Conservation (phyloP, 2,888 invertebrate genomes). For the Cephus pygmeus region DNA sequence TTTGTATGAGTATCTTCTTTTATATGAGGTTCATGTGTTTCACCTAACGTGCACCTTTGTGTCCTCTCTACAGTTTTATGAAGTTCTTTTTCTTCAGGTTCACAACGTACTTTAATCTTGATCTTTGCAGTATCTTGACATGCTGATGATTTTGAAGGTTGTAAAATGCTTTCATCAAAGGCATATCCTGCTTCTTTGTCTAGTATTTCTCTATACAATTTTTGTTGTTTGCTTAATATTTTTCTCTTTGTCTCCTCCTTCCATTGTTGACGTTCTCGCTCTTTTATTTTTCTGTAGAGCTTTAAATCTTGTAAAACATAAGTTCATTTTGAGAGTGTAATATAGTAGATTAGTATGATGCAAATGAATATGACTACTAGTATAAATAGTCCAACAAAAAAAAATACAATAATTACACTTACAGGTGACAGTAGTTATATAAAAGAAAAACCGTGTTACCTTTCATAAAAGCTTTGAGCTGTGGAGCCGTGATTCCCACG, state of each 20-base stretch:
- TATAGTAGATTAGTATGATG: not conserved
- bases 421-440: not conserved
- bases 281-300: slow-evolving; percentile 70
- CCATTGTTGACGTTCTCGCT: slow-evolving; percentile 66
- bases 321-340: slow-evolving; percentile 8
- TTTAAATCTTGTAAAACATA: slow-evolving; percentile 71
- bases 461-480: slow-evolving; percentile 82
- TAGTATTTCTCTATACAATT: slow-evolving; percentile 38
- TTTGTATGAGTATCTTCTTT: not conserved
- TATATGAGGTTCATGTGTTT: not conserved
- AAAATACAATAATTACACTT: not conserved
- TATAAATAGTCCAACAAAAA: not conserved
- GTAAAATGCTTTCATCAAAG: slow-evolving; percentile 22
- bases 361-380: not conserved
- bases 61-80: not conserved
- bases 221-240: slow-evolving; percentile 45
- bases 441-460: slow-evolving; percentile 67
- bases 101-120: slow-evolving; percentile 35
- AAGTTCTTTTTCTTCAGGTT: slow-evolving; percentile 37
- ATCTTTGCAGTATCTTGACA: slow-evolving; percentile 31
- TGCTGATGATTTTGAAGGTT: slow-evolving; percentile 7
- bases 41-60: not conserved
- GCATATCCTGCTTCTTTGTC: slow-evolving; percentile 16
- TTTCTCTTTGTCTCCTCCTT: slow-evolving; percentile 52
- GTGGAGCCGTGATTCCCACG: slow-evolving; percentile 78